These are phyloP conservation scores for Electrophaes corylata DNA, from an alignment of 2,888 invertebrate species.

Conservation along the genomic window DNA sequence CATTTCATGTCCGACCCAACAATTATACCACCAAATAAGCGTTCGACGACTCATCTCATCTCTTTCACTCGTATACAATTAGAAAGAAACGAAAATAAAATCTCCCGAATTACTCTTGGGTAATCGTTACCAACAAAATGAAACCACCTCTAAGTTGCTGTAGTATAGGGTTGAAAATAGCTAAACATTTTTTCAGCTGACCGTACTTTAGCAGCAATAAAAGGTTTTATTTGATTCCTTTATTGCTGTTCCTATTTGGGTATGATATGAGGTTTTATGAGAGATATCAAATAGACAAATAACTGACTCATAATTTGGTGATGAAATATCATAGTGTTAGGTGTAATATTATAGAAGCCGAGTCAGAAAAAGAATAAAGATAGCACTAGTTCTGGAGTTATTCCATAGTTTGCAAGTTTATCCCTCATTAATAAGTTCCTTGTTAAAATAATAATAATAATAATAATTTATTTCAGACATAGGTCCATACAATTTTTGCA, in stretches of 20 bases:
- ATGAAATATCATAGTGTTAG: constrained; percentile 16
- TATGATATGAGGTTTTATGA: constrained; percentile 39
- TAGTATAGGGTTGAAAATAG: constrained; percentile 15
- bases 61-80: constrained; percentile 31
- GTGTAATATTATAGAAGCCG: neutral
- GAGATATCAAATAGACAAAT: constrained; percentile 30
- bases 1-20: constrained; percentile 9
- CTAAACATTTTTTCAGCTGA: constrained; percentile 24
- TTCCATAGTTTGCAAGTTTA: too few species aligned
- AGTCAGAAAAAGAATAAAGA: too few species aligned
- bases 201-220: constrained; percentile 33
- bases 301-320: constrained; percentile 29
- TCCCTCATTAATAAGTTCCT: too few species aligned
- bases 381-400: too few species aligned
- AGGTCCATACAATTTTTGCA: too few species aligned
- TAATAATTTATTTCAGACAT: too few species aligned
- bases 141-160: constrained; percentile 18
- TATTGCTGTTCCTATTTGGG: constrained; percentile 38
- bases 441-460: too few species aligned
- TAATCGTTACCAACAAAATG: constrained; percentile 9
- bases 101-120: constrained; percentile 27
- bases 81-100: constrained; percentile 31
- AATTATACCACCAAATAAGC: constrained; percentile 28
- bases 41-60: constrained; percentile 14
- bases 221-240: constrained; percentile 42